Evolutionary conservation across 1,140 invertebrate genomes (phyloP).

Genomic region (Triops longicaudatus): DNA sequence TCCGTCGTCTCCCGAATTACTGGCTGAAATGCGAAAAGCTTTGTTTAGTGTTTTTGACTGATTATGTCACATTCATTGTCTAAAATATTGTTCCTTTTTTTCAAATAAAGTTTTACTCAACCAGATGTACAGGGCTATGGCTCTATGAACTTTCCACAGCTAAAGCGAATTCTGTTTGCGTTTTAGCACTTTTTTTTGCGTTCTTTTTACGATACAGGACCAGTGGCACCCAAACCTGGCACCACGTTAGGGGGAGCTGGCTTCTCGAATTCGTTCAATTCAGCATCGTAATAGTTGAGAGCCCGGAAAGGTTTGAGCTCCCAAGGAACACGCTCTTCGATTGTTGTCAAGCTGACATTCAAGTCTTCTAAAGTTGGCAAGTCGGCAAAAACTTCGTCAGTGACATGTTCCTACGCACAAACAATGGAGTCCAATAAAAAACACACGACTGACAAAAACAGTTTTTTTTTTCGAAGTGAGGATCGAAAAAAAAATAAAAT

Average conservation of each 20-base stretch:
- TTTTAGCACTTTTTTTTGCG: neutral
- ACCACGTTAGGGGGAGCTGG: slow-evolving; percentile 49
- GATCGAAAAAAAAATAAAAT: no score
- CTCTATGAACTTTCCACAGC: neutral
- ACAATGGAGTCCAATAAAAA: no score
- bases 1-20: neutral
- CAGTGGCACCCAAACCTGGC: slow-evolving; percentile 4
- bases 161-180: neutral
- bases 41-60: slow-evolving; percentile 8
- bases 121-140: slow-evolving; percentile 6
- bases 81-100: neutral
- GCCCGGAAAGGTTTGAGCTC: slow-evolving; percentile 57
- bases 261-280: slow-evolving; percentile 61
- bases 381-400: slow-evolving; percentile 53
- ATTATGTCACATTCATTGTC: neutral
- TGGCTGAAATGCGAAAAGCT: neutral
- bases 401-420: slow-evolving; percentile 57
- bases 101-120: neutral
- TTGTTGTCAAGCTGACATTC: slow-evolving; percentile 60
- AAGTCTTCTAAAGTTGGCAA: slow-evolving; percentile 79
- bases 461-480: no score
- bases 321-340: slow-evolving; percentile 70
- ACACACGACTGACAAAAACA: no score
- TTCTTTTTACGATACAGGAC: slow-evolving; percentile 1
- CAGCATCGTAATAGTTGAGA: slow-evolving; percentile 59